A percentile compares a stretch with the other conserved stretches of the same genome.
Evolutionary conservation across 2,113 vertebrate genomes (phyloP).

Genomic region (Anseranas semipalmata): DNA sequence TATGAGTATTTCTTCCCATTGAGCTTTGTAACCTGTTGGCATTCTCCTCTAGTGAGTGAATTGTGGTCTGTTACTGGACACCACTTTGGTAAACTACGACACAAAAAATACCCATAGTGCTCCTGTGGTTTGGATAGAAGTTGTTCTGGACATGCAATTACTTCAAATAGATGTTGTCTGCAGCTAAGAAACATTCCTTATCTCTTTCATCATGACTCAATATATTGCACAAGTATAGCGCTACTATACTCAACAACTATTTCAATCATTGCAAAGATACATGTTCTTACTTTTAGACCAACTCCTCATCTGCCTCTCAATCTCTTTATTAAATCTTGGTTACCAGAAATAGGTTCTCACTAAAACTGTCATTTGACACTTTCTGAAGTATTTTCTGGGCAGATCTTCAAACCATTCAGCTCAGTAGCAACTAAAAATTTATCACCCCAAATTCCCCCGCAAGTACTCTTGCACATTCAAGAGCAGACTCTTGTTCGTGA

Average conservation of each 20-base stretch:
- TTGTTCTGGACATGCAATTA: conserved; percentile 3
- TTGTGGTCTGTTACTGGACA: not conserved
- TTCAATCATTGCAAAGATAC: not conserved
- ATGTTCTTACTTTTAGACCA: not conserved
- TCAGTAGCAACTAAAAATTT: not conserved
- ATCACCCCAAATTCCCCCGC: not conserved
- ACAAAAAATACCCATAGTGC: no score
- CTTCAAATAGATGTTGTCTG: conserved; percentile 6
- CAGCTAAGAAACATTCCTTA: not conserved
- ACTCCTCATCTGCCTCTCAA: not conserved
- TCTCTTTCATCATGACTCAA: not conserved
- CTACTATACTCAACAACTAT: not conserved
- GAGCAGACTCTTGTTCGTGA: not conserved
- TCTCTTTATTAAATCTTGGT: not conserved
- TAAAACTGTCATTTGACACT: not conserved
- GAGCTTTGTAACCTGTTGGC: not conserved
- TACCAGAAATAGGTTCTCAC: not conserved
- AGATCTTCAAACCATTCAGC: not conserved
- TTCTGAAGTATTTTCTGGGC: not conserved
- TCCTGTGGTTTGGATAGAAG: conserved; percentile 4
- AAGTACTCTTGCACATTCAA: not conserved
- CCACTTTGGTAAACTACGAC: not conserved
- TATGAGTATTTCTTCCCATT: not conserved
- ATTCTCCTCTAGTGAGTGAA: not conserved
- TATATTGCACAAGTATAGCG: no score